These are phyloP conservation scores for Tauraco hartlaubi DNA, from an alignment of 2,797 vertebrate genomes.

Conservation along the genomic window DNA sequence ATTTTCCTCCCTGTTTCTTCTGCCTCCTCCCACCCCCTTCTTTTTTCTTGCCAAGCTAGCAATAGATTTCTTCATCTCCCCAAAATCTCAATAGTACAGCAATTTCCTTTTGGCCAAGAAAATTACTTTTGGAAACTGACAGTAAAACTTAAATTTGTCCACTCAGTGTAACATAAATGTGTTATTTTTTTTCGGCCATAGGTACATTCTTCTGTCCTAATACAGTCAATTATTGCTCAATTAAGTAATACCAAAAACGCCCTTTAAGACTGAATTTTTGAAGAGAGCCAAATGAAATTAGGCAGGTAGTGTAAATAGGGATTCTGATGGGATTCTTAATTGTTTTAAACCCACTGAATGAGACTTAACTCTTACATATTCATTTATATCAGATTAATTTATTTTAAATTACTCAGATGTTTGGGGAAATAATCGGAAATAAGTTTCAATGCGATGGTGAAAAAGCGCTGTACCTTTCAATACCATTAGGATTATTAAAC, in stretches of 20 bases:
- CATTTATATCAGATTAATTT: background rate
- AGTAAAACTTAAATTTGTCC: background rate
- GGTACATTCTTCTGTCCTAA: background rate
- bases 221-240: background rate
- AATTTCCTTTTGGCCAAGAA: background rate
- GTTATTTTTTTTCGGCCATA: background rate
- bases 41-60: background rate
- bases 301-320: background rate
- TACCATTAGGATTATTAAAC: background rate
- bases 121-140: background rate
- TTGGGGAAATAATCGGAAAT: background rate
- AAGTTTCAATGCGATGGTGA: background rate
- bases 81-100: background rate
- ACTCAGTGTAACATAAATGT: background rate
- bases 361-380: background rate
- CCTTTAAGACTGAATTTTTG: background rate
- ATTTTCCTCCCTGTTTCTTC: background rate
- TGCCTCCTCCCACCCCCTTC: fast-evolving
- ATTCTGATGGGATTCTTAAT: background rate
- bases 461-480: background rate
- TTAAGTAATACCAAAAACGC: background rate
- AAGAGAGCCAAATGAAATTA: background rate
- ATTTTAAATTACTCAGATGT: background rate
- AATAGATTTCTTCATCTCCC: background rate
- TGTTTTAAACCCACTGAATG: background rate